Base-by-base conservation (phyloP, 2,797 vertebrate genomes). In the Potorous gilbertii region DNA sequence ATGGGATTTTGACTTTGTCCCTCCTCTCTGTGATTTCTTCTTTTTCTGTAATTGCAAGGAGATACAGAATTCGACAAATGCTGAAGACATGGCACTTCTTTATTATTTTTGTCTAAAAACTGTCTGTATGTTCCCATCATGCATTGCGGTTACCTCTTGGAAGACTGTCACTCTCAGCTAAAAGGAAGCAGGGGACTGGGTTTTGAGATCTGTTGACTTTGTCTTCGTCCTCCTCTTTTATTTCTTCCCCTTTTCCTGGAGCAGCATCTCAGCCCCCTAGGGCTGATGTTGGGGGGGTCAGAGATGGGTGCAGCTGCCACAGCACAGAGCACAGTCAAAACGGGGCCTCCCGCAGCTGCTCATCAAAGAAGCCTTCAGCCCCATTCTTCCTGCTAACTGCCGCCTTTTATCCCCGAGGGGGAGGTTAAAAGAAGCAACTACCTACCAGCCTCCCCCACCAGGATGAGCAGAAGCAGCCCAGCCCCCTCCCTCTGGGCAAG, bases 161-260 rank as follows among this genome's bases (percentile, higher is more conserved):
- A 96, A 95, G 96, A 92, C 66, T 92, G 95, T 2, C 29, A 96
- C 96, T 93, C 40, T 93, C 90, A 93, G 91, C 94, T 96, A 54
- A 95, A 96, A 95, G 94, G 81, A 93, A 94, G 96, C 96, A 89
- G 55, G 95, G 94, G 97, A 94, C n/a, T 96, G 96, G 95, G 91
- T 87, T 93, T 92, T 93, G 50, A 90, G 91, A 94, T 92, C 92
- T 66, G 94, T 62, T 57, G 66, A 96, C 91, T 87, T 96, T 74
- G 66, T 21, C 34, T 40, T 21, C 34, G 5, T 21, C n/a, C 16
- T 74, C 66, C 14, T n/a, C 62, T 66, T 66, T 40, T 0, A 95
- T 94, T 96, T 5, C 94, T 46, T 34, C 96, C 94, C 94, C 62
- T 90, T 66, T 91, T 93, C 90, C 95, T 91, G 10, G 56, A 92